These are phyloP conservation scores for Neodiprion pinetum DNA, from an alignment of 1,140 invertebrate genomes.

Conservation along the genomic window DNA sequence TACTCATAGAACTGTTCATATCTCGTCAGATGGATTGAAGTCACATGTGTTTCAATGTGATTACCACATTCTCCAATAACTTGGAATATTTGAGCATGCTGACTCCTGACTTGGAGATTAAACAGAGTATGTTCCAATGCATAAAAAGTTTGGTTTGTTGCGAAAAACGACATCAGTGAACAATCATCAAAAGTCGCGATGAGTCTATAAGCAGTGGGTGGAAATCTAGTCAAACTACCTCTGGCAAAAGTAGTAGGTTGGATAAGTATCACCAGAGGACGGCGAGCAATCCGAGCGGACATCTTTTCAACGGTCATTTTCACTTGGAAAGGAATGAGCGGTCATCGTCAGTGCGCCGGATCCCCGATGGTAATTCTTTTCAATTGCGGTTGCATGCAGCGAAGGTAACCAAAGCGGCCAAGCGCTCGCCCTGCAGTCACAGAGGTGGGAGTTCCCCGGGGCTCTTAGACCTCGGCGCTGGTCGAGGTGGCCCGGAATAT, in stretches of 20 bases:
- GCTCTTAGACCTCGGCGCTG: background rate
- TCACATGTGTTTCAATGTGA: no score
- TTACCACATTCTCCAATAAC: no score
- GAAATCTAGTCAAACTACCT: background rate
- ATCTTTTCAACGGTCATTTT: background rate
- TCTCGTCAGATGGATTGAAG: no score
- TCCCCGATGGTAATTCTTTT: slow-evolving; percentile 32
- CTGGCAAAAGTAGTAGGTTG: background rate
- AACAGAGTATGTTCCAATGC: no score
- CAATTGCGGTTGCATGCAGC: slow-evolving; percentile 56
- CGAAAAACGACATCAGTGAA: no score
- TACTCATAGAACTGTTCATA: no score
- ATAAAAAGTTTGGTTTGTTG: no score
- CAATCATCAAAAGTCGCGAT: no score
- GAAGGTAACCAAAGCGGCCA: slow-evolving; percentile 20
- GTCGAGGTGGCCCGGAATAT: slow-evolving; percentile 40
- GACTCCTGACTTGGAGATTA: no score
- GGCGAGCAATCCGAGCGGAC: background rate
- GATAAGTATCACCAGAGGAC: background rate
- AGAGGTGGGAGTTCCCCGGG: background rate
- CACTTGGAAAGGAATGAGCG: background rate
- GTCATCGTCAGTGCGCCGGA: background rate
- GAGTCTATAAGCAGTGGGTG: background rate
- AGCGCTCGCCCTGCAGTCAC: slow-evolving; percentile 14
- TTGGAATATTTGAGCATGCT: no score